phyloP scores from a whole-genome alignment of 2,888 invertebrate genomes.

The Pachycephus smyrnensis region DNA sequence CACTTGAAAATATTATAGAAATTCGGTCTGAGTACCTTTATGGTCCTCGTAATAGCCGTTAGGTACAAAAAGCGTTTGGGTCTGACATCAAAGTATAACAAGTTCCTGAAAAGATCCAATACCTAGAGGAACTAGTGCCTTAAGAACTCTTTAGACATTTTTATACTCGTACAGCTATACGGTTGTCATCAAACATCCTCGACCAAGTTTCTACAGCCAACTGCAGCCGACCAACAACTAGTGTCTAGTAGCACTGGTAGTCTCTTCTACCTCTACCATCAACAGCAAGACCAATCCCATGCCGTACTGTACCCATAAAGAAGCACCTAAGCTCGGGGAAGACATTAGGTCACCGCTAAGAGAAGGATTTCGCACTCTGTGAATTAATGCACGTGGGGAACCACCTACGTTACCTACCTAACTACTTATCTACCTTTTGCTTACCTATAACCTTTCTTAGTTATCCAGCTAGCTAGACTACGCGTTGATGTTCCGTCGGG shows the following conservation, averaged over 20 bases:
- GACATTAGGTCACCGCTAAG: not conserved
- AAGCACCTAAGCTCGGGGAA: not conserved
- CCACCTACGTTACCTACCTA: not conserved
- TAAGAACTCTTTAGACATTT: not conserved
- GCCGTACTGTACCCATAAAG: not conserved
- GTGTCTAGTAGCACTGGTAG: not conserved
- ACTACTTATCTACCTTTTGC: not conserved
- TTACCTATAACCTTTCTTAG: not conserved
- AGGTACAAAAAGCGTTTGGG: not conserved
- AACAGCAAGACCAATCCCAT: not conserved
- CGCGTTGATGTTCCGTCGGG: not conserved
- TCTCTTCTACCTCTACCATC: not conserved
- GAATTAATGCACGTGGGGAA: not conserved
- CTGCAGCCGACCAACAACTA: not conserved
- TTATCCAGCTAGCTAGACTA: not conserved
- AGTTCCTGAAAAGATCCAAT: not conserved
- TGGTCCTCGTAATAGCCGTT: not conserved
- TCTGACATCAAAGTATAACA: not conserved
- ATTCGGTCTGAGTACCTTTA: not conserved
- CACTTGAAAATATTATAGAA: not conserved
- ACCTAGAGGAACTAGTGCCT: not conserved
- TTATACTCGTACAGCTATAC: not conserved
- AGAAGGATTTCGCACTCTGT: not conserved
- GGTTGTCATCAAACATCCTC: not conserved
- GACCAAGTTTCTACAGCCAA: not conserved